Conservation (phyloP, 1,140 invertebrate species). For the Drosophila jambulina region DNA sequence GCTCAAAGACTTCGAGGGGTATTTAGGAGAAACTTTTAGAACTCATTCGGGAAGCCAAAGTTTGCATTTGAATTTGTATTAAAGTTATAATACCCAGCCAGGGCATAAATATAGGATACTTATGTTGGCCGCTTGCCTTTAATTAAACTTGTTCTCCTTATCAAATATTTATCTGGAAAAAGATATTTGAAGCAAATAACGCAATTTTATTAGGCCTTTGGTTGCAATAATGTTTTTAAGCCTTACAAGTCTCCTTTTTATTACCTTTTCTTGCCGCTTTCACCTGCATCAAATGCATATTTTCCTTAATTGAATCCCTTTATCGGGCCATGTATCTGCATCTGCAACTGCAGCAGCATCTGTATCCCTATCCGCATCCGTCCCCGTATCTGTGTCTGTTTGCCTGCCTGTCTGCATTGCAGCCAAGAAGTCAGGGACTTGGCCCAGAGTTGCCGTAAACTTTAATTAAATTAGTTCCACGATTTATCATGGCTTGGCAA, state of each 20-base stretch:
- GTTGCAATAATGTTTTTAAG: background rate
- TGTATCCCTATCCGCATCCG: constrained; percentile 16
- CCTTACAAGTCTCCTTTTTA: background rate
- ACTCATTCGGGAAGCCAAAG: background rate
- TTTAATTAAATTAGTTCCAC: constrained; percentile 82
- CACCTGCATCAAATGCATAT: constrained; percentile 27
- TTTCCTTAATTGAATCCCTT: constrained; percentile 46
- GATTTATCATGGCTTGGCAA: constrained; percentile 79
- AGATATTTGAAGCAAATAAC: background rate
- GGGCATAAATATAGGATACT: background rate
- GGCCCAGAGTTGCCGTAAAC: constrained; percentile 62
- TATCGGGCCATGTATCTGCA: constrained; percentile 49
- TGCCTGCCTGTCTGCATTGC: constrained; percentile 18
- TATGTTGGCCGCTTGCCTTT: too few relatives aligned
- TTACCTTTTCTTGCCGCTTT: background rate
- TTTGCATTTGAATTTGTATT: background rate
- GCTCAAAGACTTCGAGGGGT: background rate
- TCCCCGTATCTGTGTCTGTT: constrained; percentile 8
- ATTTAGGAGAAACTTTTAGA: background rate
- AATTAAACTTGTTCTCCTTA: background rate
- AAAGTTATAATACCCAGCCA: background rate
- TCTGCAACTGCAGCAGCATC: constrained; percentile 21
- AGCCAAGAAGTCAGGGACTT: constrained; percentile 27
- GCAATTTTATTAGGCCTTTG: background rate
- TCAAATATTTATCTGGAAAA: background rate